Base-by-base conservation (phyloP, 2,113 vertebrate species). In the Azemiops feae region DNA sequence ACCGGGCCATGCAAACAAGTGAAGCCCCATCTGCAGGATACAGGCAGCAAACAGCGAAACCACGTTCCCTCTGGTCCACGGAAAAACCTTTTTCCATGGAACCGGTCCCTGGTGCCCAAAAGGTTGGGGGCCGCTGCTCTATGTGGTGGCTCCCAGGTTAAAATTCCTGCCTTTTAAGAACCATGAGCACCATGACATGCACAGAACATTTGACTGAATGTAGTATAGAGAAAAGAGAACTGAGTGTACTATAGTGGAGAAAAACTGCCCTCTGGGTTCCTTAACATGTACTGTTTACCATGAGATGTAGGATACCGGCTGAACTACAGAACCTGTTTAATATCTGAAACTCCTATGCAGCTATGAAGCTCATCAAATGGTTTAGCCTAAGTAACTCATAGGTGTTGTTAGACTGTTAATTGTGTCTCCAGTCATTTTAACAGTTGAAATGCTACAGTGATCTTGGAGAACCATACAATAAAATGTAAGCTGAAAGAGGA, bases 161-260 rank as follows among this genome's bases (percentile, higher is more conserved):
- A 87, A 92, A 93, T 64, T 88, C 92, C 45, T 74, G 60, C 90
- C 30, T 57, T 8, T 94, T 64, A 30, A 45, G 52, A 87, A 52
- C 27, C 23, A 57, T 92, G 10, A 95, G n/a, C 60, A 45, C n/a
- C 54, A 60, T 20, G 64, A 18, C 30, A 92, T 39, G 45, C 69
- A 91, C 23, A 39, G 60, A 85, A n/a, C 69, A 64, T 89, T 93
- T 87, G 47, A 87, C 11, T 87, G 39, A 57, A 87, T 5, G 18
- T 50, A 88, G 30, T 47, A 30, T 10, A 22, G 11, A 54, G 53
- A 69, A 69, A 34, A 57, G 87, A 55, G 39, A 34, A 4, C 16
- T 12, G 85, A n/a, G 34, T 10, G 64, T 81, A 50, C 64, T 69
- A 69, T 16, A n/a, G 7, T 60, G 89, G 14, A 47, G n/a, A 12